These are phyloP conservation scores for Ramphastos sulfuratus DNA, from an alignment of 2,113 vertebrate species.

Conservation along the genomic window DNA sequence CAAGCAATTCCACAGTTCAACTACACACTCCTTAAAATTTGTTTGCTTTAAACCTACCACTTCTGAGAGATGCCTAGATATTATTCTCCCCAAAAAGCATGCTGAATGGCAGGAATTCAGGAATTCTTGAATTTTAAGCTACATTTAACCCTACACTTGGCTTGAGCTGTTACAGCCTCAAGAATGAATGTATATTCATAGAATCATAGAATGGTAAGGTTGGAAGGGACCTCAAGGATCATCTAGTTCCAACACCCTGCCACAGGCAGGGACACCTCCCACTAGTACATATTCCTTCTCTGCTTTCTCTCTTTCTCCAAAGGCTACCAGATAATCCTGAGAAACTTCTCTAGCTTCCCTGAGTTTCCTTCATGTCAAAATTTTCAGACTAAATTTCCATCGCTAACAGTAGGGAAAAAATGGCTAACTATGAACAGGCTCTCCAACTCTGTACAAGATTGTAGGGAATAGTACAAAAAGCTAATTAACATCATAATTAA, in stretches of 20 bases:
- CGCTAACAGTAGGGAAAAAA: background rate
- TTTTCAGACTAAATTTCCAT: background rate
- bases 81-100: background rate
- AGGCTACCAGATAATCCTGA: background rate
- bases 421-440: background rate
- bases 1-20: background rate
- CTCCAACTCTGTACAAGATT: background rate
- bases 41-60: background rate
- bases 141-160: background rate
- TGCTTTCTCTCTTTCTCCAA: background rate
- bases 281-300: background rate
- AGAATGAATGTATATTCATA: too few species aligned
- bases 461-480: background rate
- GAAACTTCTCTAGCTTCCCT: background rate
- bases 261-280: too few species aligned
- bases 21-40: background rate
- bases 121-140: background rate
- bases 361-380: background rate
- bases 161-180: background rate
- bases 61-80: background rate
- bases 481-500: background rate
- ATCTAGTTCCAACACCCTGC: too few species aligned
- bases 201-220: too few species aligned
- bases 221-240: too few species aligned
- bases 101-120: background rate